Percentiles rank a stretch among this genome's conserved stretches.
Conservation (phyloP, 2,888 invertebrate species). For the Diaphora mendica region DNA sequence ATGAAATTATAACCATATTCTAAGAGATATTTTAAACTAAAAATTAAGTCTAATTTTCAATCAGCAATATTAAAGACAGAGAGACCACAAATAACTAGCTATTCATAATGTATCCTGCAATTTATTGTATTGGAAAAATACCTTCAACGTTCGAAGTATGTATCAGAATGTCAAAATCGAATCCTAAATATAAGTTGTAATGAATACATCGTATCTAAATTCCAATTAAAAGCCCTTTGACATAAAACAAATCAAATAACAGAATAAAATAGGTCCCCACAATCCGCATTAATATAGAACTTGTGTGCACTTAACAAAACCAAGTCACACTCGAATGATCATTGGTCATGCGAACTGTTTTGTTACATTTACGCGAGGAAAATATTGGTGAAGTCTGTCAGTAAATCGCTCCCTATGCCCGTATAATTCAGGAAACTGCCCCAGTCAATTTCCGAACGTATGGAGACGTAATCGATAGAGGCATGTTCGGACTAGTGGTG, state of each 20-base stretch:
- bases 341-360: slow-evolving; percentile 31
- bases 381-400: slow-evolving; percentile 49
- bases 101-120: too few species aligned
- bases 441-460: slow-evolving; percentile 55
- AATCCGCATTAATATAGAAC: not conserved
- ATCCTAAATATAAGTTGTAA: too few species aligned
- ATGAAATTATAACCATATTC: too few species aligned
- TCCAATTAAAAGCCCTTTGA: too few species aligned
- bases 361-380: slow-evolving; percentile 31
- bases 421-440: slow-evolving; percentile 62
- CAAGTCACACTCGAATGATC: slow-evolving; percentile 31
- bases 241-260: not conserved
- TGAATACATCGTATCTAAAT: too few species aligned
- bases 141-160: too few species aligned
- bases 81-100: too few species aligned
- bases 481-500: slow-evolving; percentile 27
- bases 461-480: slow-evolving; percentile 53
- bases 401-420: slow-evolving; percentile 53
- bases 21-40: too few species aligned
- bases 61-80: too few species aligned
- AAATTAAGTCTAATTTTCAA: too few species aligned
- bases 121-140: too few species aligned
- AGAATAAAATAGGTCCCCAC: not conserved
- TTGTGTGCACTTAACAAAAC: slow-evolving; percentile 31
- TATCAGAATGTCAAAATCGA: too few species aligned